Evolutionary conservation across 2,888 invertebrate genomes (phyloP), one percentile per base, ranked within the genome.

Genomic region (Desoria tigrina): DNA sequence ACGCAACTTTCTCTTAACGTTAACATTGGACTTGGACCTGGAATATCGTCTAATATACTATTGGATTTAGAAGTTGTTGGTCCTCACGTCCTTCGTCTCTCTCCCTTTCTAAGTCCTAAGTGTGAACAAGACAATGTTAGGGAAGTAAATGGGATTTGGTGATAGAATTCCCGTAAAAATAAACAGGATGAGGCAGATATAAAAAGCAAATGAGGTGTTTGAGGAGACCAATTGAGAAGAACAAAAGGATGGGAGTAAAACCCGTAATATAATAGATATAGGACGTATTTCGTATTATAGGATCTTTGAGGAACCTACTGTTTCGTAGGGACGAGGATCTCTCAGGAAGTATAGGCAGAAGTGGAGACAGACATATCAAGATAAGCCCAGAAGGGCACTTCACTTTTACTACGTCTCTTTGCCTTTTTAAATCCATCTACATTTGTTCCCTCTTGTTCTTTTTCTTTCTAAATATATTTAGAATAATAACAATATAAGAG

Each of bases 401-500:
- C 23, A 42, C 57, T 42, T 57, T 57, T 57, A 57, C 42, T 57
- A 37, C 55, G 11, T 32, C 32, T 32, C 32, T 32, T 32, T 11
- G 21, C 51, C 55, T 59, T 28, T 60, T 23, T 50, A 65, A 45
- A 65, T 65, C 55, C 56, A 65, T 65, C 56, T 61, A 51, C 65
- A 65, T 55, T 63, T 63, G 37, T 63, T 51, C 49, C 21, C 49
- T 58, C 57, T 63, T 63, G 50, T 63, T 27, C 57, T 39, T 24
- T 56, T 50, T 50, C 42, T 24, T 51, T 23, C 16, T 51, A n/a
- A n/a, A n/a, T n/a, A n/a, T n/a, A n/a, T 32, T 11, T 32, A 32
- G 4, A 32, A 32, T 32, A 32, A 32, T 32, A 32, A 32, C 6
- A 32, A 32, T 32, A 11, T 4, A 32, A 4, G 32, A 11, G 32